Evolutionary conservation across 2,888 invertebrate genomes (phyloP).

Genomic region (Cosmopolites sordidus): DNA sequence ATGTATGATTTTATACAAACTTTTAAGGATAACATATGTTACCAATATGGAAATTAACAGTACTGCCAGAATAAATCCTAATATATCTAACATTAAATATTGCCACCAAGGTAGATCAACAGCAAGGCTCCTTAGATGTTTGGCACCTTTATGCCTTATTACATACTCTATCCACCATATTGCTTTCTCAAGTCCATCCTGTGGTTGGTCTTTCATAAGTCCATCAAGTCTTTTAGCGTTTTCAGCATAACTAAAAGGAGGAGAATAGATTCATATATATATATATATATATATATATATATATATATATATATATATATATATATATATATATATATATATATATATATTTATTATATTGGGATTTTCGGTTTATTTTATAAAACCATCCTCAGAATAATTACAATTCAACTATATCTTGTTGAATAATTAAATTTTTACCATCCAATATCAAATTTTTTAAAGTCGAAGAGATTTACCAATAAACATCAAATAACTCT

Average conservation of each 20-base stretch:
- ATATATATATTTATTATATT: no score
- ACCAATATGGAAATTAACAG: background rate
- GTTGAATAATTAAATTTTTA: no score
- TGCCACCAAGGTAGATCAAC: slow-evolving; percentile 46
- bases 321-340: no score
- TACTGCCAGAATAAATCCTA: slow-evolving; percentile 26
- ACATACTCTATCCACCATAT: slow-evolving; percentile 51
- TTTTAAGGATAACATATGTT: background rate
- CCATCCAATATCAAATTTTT: no score
- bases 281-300: background rate
- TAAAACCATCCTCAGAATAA: no score
- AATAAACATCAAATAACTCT: no score
- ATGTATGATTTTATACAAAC: background rate
- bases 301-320: no score
- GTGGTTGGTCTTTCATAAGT: slow-evolving; percentile 30
- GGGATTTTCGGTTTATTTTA: no score
- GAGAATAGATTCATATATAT: background rate
- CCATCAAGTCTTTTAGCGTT: slow-evolving; percentile 28
- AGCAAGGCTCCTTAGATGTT: slow-evolving; percentile 47
- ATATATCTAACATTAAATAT: slow-evolving; percentile 48
- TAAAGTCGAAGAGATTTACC: no score
- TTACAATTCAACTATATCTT: no score
- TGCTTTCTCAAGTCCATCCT: slow-evolving; percentile 31
- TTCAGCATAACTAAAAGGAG: slow-evolving; percentile 27
- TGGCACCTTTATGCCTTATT: slow-evolving; percentile 46